A percentile compares a stretch with the other conserved stretches of the same genome.
These are phyloP conservation scores for Nemurella pictetii DNA, from an alignment of 2,888 invertebrate genomes.

Conservation along the genomic window DNA sequence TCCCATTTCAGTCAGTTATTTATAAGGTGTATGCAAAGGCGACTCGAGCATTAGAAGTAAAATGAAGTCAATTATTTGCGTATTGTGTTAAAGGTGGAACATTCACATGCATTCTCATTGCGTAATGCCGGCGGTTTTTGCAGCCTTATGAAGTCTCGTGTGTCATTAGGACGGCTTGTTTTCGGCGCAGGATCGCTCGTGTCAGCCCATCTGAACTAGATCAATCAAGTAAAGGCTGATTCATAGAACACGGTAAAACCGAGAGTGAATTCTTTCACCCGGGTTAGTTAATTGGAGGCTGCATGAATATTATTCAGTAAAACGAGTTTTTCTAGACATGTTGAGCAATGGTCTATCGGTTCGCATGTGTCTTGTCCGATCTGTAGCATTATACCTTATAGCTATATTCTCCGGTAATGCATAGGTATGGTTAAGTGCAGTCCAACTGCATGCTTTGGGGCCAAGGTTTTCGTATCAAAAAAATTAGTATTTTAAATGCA, in stretches of 20 bases:
- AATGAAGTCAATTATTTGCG: background rate
- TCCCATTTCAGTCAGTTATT: background rate
- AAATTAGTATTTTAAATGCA: background rate
- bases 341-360: background rate
- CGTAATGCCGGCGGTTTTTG: background rate
- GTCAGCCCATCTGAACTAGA: background rate
- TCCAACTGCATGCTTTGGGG: background rate
- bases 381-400: background rate
- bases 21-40: background rate
- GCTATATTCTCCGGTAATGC: background rate
- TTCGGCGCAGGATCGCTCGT: background rate
- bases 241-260: background rate
- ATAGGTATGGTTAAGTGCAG: background rate
- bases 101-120: background rate
- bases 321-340: background rate
- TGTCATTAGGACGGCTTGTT: background rate
- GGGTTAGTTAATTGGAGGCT: background rate
- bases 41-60: background rate
- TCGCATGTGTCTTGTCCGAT: background rate
- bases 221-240: background rate
- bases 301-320: background rate
- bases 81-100: background rate
- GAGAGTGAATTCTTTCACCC: background rate
- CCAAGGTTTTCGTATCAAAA: background rate
- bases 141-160: background rate